Base-by-base conservation (phyloP, 2,113 vertebrate species). In the Peromyscus californicus region DNA sequence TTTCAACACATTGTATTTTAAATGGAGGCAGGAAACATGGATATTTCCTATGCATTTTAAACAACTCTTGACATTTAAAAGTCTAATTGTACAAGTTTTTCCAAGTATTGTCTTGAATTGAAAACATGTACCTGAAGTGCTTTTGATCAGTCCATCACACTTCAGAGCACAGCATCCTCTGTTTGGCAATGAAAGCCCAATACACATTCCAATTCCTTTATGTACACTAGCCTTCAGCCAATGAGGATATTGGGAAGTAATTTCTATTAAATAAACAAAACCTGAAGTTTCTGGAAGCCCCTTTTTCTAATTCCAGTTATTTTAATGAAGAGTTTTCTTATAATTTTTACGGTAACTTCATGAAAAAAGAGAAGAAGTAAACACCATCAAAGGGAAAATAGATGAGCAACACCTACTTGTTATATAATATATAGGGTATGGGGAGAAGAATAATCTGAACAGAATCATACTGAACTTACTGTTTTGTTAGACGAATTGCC, bases 31-130 rank as follows among this genome's bases (percentile, higher is more conserved):
- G 19, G 26, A 75, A 97, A 69, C 75, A 17, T 65, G 1, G 59
- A 70, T 63, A 96, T 93, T 94, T 12, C 29, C 16, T 39, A 36
- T 76, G 16, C 24, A 61, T 70, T 95, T 96, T 72, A 57, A 72
- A 89, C 0, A 91, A 85, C 3, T 72, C 11, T 70, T 97, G 72
- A 89, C 59, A 96, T 92, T 97, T 94, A 86, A 92, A 92, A 92
- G 70, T 7, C 31, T 61, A 94, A 83, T 84, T 80, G 59, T 36
- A 0, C 36, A 75, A 79, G 9, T 39, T 95, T 97, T 94, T 31
- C 26, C 54, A 63, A 63, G 10, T n/a, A 54, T 12, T 78, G 4
- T 16, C 78, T 87, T 95, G 17, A 76, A n/a, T 4, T 39, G 67
- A 80, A 45, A 24, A 10, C 16, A 16, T 29, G 10, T 39, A 96